Percentiles rank a stretch among this genome's conserved stretches.
These are phyloP conservation scores for Cephus sareptanus DNA, from an alignment of 2,888 invertebrate genomes.

Conservation along the genomic window DNA sequence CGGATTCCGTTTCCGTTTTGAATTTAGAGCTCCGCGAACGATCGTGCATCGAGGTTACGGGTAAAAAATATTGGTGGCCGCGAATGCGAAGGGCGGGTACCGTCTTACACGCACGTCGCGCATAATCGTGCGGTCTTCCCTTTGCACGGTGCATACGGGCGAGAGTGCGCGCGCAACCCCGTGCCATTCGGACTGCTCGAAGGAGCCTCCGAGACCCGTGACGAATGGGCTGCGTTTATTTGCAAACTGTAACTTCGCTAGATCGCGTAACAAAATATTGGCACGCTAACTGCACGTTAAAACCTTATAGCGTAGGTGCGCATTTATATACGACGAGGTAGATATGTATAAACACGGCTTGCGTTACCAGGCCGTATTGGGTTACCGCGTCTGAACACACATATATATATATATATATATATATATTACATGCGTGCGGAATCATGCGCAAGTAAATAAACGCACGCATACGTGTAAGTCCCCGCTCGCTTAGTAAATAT, in stretches of 20 bases:
- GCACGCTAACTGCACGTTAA: constrained; percentile 4
- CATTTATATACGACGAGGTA: constrained; percentile 9
- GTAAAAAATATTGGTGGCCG: not conserved
- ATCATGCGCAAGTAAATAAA: not conserved
- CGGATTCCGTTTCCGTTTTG: not conserved
- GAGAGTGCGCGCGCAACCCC: not conserved
- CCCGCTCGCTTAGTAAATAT: not conserved
- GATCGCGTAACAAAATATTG: constrained; percentile 14
- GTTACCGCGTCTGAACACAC: constrained; percentile 2
- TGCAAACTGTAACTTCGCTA: constrained; percentile 9
- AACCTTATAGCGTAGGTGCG: constrained; percentile 7
- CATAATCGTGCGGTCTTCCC: not conserved
- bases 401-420: not conserved
- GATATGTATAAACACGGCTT: constrained; percentile 11
- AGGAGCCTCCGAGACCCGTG: not conserved
- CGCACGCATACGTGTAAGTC: not conserved
- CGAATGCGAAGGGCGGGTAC: not conserved
- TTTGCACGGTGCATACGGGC: not conserved
- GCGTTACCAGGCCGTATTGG: constrained; percentile 14
- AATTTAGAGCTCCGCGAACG: not conserved
- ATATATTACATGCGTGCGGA: not conserved
- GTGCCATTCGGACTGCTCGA: not conserved
- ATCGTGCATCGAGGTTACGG: not conserved
- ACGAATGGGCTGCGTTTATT: constrained; percentile 8
- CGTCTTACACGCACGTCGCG: not conserved